These are phyloP conservation scores for Delichon dasypus DNA, from an alignment of 2,797 vertebrate species.

Conservation along the genomic window DNA sequence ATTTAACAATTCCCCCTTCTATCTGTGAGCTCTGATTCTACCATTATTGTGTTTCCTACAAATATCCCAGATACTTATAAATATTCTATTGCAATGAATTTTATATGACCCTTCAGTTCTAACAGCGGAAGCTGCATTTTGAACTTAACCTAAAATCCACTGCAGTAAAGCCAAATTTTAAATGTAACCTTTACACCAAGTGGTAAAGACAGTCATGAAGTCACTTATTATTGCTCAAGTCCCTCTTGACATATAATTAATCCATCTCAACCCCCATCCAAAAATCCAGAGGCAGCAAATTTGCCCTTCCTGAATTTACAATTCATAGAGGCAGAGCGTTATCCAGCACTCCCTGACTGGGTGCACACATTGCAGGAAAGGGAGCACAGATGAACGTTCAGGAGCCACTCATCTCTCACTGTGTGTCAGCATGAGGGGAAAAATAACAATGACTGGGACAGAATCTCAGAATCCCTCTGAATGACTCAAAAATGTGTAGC, in stretches of 20 bases:
- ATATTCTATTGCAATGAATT: slow-evolving; percentile 72
- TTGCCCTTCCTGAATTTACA: slow-evolving; percentile 18
- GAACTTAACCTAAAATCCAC: slow-evolving; percentile 66
- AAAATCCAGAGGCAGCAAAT: slow-evolving; percentile 59
- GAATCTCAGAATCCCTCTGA: neutral
- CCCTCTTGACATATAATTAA: slow-evolving; percentile 58
- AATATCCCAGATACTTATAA: slow-evolving; percentile 71
- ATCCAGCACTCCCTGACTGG: neutral
- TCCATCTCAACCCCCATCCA: slow-evolving; percentile 44
- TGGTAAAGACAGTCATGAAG: slow-evolving; percentile 52
- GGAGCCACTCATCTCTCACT: neutral
- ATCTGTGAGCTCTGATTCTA: slow-evolving; percentile 55
- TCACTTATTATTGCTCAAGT: slow-evolving; percentile 49
- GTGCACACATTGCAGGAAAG: neutral
- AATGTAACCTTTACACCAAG: slow-evolving; percentile 58
- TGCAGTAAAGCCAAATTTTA: slow-evolving; percentile 52
- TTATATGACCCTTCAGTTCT: slow-evolving; percentile 70
- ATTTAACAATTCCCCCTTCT: slow-evolving; percentile 51
- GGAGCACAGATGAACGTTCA: neutral
- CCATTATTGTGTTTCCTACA: slow-evolving; percentile 67
- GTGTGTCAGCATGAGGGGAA: neutral
- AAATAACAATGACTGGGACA: neutral
- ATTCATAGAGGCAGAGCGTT: neutral
- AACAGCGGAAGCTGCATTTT: slow-evolving; percentile 58
- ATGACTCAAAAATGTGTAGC: neutral